Conservation (phyloP, 2,113 vertebrate genomes). For the Zosterops pallidus region DNA sequence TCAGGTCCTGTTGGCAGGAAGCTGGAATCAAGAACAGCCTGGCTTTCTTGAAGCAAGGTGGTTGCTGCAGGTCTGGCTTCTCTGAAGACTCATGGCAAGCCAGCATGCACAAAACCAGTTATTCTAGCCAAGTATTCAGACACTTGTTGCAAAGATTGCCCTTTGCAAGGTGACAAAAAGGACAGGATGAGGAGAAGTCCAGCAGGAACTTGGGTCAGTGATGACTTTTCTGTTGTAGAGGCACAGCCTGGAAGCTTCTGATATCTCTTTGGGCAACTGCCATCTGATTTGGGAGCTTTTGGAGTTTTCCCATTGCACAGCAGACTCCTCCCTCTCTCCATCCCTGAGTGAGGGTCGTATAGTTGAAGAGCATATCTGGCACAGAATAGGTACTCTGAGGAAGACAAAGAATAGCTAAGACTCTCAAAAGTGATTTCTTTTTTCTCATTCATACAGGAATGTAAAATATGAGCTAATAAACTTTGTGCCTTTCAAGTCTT, state of each 20-base stretch:
- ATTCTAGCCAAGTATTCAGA: neutral
- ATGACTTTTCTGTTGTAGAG: neutral
- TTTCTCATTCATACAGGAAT: slow-evolving; percentile 13
- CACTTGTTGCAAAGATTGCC: neutral
- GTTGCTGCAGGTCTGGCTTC: neutral
- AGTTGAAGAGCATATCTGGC: neutral
- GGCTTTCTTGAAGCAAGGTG: neutral
- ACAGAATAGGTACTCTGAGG: neutral
- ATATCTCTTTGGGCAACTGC: neutral
- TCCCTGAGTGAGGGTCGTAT: neutral
- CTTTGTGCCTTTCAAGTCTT: neutral
- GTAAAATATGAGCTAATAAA: slow-evolving; percentile 37
- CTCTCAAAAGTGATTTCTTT: neutral
- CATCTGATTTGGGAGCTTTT: neutral
- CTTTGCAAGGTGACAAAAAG: neutral
- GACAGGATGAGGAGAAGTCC: neutral
- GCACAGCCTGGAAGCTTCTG: neutral
- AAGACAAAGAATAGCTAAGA: neutral
- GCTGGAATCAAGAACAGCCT: neutral
- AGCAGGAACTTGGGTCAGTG: neutral
- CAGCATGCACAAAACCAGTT: neutral
- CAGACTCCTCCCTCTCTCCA: neutral
- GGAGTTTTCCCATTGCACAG: neutral
- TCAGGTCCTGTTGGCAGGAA: neutral
- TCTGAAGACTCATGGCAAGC: neutral